Evolutionary conservation across 1,140 invertebrate genomes (phyloP).

Genomic region (Drosophila mauritiana): DNA sequence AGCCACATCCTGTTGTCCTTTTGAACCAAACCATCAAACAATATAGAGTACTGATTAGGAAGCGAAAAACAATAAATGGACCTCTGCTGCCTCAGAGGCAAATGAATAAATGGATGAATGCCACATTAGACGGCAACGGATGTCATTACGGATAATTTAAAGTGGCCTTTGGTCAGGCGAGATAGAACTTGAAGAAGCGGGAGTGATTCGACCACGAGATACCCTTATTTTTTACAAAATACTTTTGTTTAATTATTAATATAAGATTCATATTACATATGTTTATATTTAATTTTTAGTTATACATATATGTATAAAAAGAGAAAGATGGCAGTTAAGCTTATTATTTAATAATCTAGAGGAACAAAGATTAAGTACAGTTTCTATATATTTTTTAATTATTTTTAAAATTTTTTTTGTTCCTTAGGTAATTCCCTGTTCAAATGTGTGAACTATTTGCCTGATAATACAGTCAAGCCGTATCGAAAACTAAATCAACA

Average conservation of each 20-base stretch:
- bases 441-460: background rate
- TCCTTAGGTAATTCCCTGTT: no score
- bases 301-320: no score
- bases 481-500: constrained; percentile 48
- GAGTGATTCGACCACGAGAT: background rate
- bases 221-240: background rate
- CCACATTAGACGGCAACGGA: constrained; percentile 62
- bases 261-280: no score
- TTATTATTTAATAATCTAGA: no score
- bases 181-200: background rate
- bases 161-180: constrained; percentile 57
- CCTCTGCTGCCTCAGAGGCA: constrained; percentile 40
- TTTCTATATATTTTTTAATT: no score
- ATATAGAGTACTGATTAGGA: constrained; percentile 69
- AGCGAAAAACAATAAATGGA: constrained; percentile 80
- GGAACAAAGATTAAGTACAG: no score
- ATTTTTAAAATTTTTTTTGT: no score
- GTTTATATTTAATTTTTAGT: no score
- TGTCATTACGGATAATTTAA: constrained; percentile 78
- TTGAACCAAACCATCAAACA: constrained; percentile 48
- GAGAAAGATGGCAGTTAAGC: no score
- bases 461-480: constrained; percentile 32
- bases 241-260: no score
- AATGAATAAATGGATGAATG: constrained; percentile 37
- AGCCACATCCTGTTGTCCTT: constrained; percentile 39